Base-by-base conservation (phyloP, 2,797 vertebrate genomes). In the Luscinia luscinia region DNA sequence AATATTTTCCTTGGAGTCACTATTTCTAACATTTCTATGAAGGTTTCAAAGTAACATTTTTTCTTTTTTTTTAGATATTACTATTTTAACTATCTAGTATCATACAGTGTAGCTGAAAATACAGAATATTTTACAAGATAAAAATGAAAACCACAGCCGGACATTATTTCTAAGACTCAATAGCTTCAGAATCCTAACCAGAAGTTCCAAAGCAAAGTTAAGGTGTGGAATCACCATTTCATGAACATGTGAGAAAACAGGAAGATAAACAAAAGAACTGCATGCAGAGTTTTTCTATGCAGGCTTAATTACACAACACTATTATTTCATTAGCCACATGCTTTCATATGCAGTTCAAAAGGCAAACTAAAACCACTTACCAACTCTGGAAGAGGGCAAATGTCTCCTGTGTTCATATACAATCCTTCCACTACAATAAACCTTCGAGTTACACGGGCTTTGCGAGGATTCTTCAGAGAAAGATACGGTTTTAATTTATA, bases 351-450 rank as follows among this genome's bases (percentile, higher is more conserved):
- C 15, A 63, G 15, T 64, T 78, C 62, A 64, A 73, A 81, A 91
- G 21, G 41, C 34, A 61, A 92, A 80, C 16, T 7, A 6, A 30
- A 84, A 43, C 3, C 48, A 96, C 97, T 98, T 97, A 99, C 99
- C 99, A 99, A 87, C 70, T 99, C 98, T 74, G 99, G 99, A 51
- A 99, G 99, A 86, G 99, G 99, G 94, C 99, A 99, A 87, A 99
- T 91, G 32, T 99, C 98, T 74, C 99, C 98, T 6, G 99, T 99
- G 95, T 99, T 99, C 95, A 99, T 98, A 96, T 99, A 99, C 62
- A 99, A 96, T 38, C 99, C 99, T 96, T 99, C 99, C 21, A 98
- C 99, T 7, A 99, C 97, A 18, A 99, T 99, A 96, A 99, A 99
- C 51, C 98, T 98, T 72, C 99, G 97, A 59, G 99, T 99, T 73